phyloP scores from a whole-genome alignment of 2,797 vertebrate genomes.

The Syngnathus acus region DNA sequence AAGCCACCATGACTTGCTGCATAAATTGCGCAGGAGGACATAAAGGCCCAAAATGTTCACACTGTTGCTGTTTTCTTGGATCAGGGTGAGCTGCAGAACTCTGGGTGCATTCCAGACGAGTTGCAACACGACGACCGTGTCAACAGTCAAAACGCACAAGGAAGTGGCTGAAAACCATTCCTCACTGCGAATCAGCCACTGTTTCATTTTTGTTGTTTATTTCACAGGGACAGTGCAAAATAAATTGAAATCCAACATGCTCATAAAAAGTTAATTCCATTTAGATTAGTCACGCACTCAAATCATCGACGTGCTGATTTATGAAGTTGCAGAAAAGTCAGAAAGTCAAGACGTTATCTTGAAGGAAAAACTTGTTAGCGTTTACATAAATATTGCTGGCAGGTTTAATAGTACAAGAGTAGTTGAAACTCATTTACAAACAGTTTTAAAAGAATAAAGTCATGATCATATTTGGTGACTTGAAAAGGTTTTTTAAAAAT shows the following conservation, averaged over 20 bases:
- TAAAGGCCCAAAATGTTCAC: slow-evolving; percentile 12
- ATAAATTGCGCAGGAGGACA: slow-evolving; percentile 12
- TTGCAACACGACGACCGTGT: slow-evolving; percentile 36
- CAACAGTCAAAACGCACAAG: slow-evolving; percentile 44
- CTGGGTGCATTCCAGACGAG: slow-evolving; percentile 59
- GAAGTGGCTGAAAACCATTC: slow-evolving; percentile 35
- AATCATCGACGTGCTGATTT: neutral
- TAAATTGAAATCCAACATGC: slow-evolving; percentile 1
- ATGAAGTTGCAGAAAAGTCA: no score
- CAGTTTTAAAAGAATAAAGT: no score
- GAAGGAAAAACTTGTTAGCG: no score
- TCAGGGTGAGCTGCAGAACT: slow-evolving; percentile 12
- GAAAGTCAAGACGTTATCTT: no score
- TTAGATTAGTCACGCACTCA: slow-evolving; percentile 5
- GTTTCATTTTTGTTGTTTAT: neutral
- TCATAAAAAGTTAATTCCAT: neutral
- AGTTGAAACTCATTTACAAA: no score
- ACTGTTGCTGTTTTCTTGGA: slow-evolving; percentile 11
- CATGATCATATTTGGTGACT: no score
- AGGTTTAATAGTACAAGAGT: no score
- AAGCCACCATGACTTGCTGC: no score
- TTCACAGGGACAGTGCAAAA: no score
- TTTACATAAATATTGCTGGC: no score
- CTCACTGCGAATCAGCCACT: slow-evolving; percentile 6
- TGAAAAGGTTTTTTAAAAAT: no score